Base-by-base conservation (phyloP, 2,113 vertebrate species). In the Haplotaxodon microlepis region DNA sequence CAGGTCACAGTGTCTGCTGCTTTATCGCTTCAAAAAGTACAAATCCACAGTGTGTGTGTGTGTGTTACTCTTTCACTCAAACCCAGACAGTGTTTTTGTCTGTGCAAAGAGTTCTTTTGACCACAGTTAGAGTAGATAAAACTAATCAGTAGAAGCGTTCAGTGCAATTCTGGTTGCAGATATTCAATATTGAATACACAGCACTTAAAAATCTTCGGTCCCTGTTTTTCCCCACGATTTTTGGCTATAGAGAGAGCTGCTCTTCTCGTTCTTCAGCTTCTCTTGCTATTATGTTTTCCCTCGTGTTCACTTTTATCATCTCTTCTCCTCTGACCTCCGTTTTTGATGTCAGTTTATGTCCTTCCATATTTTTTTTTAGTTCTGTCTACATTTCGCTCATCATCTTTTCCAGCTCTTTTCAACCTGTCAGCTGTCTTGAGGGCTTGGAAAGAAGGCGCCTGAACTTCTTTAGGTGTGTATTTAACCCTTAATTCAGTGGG, bases 1-100 rank as follows among this genome's bases (percentile, higher is more conserved):
- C 91, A 88, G 94, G 94, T 94, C 92, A 90, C 88, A 50, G 63
- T 86, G 91, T 87, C 82, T 84, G 86, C 90, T 61, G 73, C 89
- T 90, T 92, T 71, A 90, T 81, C 79, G 88, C 86, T 86, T 91
- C 86, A 92, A 88, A 92, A 90, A 84, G 86, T 63, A 79, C 87
- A 84, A 84, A 89, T 81, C 82, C 84, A 69, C 54, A 53, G 73
- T 54, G 59, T 63, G 29, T 69, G 31, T 61, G 59, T 17, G 81
- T 51, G 59, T 82, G 57, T 29, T 81, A 12, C 61, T 88, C 47
- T 45, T 47, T 82, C 51, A 78, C 34, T 85, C 40, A 86, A 73
- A 78, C 34, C 4, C 54, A 59, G 76, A 82, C 24, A 11, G 54
- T 82, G 81, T 84, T 14, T 87, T 21, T 51, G 9, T 90, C n/a